These are phyloP conservation scores for Metacarcinus magister DNA, from an alignment of 2,888 invertebrate genomes.

Conservation along the genomic window DNA sequence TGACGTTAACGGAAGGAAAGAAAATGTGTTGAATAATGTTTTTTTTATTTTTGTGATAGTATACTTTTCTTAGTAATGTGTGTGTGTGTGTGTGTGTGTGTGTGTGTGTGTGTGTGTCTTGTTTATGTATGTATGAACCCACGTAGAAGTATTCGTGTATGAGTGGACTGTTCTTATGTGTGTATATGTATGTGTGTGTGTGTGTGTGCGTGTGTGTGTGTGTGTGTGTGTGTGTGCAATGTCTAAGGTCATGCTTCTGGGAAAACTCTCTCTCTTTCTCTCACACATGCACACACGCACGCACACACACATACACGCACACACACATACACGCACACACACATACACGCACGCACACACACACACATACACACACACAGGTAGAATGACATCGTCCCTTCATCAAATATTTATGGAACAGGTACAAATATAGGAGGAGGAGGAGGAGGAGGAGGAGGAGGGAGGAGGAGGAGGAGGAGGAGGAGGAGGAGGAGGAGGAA, in stretches of 20 bases:
- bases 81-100: constrained; percentile 40
- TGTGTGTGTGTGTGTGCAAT: background rate
- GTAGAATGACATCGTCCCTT: background rate
- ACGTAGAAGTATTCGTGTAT: background rate
- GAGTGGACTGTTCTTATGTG: background rate
- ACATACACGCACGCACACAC: background rate
- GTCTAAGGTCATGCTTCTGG: background rate
- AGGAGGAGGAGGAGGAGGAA: background rate
- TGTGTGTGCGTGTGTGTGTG: background rate
- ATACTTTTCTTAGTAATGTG: background rate
- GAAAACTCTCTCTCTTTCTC: background rate
- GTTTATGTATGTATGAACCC: background rate
- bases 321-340: background rate
- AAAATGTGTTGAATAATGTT: background rate
- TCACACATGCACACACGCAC: background rate
- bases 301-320: background rate
- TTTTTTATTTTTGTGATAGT: too few species aligned
- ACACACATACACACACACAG: constrained; percentile 10
- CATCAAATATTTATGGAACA: background rate
- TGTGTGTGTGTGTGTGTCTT: constrained; percentile 30
- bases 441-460: background rate
- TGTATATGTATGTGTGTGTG: constrained; percentile 19
- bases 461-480: background rate
- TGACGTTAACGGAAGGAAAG: background rate
- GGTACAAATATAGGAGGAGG: background rate